Percentiles rank a stretch among this genome's conserved stretches.
Evolutionary conservation across 2,113 vertebrate species (phyloP).

Genomic region (Austrofundulus limnaeus): DNA sequence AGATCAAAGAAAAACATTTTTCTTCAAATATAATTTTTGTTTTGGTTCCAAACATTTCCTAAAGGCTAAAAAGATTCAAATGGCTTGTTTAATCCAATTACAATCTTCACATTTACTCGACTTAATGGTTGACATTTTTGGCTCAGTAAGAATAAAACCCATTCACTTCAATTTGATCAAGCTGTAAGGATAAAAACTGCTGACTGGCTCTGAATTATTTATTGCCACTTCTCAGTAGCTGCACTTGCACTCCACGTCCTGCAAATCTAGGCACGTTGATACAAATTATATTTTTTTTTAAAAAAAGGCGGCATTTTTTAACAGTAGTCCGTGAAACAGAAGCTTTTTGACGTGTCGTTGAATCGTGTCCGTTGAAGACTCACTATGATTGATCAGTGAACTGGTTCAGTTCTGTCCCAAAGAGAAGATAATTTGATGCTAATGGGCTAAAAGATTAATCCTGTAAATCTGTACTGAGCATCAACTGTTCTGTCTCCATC

Average conservation of each 20-base stretch:
- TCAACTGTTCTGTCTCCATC: too few species aligned
- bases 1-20: neutral
- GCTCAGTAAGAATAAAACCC: neutral
- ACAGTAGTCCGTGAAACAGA: neutral
- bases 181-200: neutral
- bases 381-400: too few species aligned
- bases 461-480: too few species aligned
- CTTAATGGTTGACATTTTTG: neutral
- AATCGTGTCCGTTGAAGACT: too few species aligned
- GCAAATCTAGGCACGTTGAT: neutral
- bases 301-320: slow-evolving; percentile 8
- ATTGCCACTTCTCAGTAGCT: slow-evolving; percentile 6
- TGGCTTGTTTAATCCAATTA: neutral
- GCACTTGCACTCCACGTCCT: slow-evolving; percentile 26
- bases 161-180: too few species aligned
- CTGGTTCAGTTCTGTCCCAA: too few species aligned
- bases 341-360: too few species aligned
- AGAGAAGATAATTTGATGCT: too few species aligned
- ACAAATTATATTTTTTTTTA: neutral
- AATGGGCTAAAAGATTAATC: too few species aligned
- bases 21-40: too few species aligned
- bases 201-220: slow-evolving; percentile 8
- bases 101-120: neutral
- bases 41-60: neutral
- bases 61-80: neutral